phyloP scores from a whole-genome alignment of 2,888 invertebrate species.

The Emmelina monodactyla region DNA sequence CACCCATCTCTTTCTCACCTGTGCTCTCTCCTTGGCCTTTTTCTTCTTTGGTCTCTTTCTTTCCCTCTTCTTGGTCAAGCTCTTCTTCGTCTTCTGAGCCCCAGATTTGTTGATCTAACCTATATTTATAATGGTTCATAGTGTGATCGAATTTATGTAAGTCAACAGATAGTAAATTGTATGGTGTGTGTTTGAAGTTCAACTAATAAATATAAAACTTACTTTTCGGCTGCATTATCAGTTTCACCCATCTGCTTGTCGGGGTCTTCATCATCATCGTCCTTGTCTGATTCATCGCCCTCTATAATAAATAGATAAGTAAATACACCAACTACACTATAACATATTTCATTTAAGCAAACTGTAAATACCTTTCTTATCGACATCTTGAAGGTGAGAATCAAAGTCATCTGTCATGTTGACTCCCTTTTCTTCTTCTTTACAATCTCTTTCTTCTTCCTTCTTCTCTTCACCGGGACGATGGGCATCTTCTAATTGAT shows the following conservation, averaged over 20 bases:
- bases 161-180: not conserved
- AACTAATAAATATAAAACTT: slow-evolving; percentile 24
- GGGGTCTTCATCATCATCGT: slow-evolving; percentile 79
- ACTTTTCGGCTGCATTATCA: slow-evolving; percentile 82
- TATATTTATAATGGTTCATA: no score
- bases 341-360: no score
- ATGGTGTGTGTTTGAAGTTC: not conserved
- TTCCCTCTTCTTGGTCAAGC: slow-evolving; percentile 56
- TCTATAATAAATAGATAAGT: slow-evolving; percentile 25
- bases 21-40: slow-evolving; percentile 68
- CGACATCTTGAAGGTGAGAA: slow-evolving; percentile 81
- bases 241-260: slow-evolving; percentile 98
- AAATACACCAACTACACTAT: not conserved
- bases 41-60: slow-evolving; percentile 67
- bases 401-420: slow-evolving; percentile 98
- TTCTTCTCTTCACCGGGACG: slow-evolving; percentile 81
- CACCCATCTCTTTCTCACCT: slow-evolving; percentile 76
- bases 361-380: slow-evolving; percentile 62
- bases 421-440: slow-evolving; percentile 90
- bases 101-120: slow-evolving; percentile 81
- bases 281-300: slow-evolving; percentile 66
- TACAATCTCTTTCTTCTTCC: slow-evolving; percentile 77
- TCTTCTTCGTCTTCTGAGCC: slow-evolving; percentile 84
- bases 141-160: no score
- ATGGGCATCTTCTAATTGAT: slow-evolving; percentile 90